Percentiles rank a stretch among this genome's conserved stretches.
Evolutionary conservation across 2,113 vertebrate genomes (phyloP).

Genomic region (Orycteropus afer): DNA sequence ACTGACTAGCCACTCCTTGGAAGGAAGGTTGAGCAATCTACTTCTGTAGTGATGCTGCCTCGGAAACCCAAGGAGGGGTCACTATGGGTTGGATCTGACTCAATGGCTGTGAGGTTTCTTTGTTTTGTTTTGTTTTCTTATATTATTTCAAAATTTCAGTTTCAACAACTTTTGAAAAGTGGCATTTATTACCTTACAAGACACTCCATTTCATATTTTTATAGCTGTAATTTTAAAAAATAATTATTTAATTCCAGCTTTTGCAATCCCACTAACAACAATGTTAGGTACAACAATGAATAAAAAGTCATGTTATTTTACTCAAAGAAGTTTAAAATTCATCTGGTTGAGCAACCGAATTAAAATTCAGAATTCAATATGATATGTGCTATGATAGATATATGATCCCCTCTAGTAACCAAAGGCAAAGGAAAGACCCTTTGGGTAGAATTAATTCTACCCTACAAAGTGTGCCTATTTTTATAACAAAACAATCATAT

Average conservation of each 20-base stretch:
- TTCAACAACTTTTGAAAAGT: neutral
- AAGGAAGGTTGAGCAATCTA: no score
- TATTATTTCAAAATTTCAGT: neutral
- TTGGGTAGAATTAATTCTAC: neutral
- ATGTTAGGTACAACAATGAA: neutral
- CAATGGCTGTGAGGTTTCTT: no score
- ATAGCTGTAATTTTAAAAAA: neutral
- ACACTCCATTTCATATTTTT: neutral
- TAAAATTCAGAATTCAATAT: neutral
- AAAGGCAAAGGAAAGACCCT: neutral
- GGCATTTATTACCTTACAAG: neutral
- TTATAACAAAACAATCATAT: neutral
- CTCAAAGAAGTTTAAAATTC: neutral
- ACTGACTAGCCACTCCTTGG: no score
- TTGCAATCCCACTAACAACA: neutral
- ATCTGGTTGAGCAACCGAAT: neutral
- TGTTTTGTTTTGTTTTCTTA: no score
- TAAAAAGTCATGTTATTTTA: neutral
- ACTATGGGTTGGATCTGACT: no score
- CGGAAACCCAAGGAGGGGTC: no score
- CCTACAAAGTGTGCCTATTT: neutral
- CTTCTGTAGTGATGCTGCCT: no score
- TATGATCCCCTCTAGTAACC: neutral
- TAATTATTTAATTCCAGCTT: constrained; percentile 13
- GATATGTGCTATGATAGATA: neutral